phyloP scores from a whole-genome alignment of 2,113 vertebrate species.

The Sclerurus mexicanus region DNA sequence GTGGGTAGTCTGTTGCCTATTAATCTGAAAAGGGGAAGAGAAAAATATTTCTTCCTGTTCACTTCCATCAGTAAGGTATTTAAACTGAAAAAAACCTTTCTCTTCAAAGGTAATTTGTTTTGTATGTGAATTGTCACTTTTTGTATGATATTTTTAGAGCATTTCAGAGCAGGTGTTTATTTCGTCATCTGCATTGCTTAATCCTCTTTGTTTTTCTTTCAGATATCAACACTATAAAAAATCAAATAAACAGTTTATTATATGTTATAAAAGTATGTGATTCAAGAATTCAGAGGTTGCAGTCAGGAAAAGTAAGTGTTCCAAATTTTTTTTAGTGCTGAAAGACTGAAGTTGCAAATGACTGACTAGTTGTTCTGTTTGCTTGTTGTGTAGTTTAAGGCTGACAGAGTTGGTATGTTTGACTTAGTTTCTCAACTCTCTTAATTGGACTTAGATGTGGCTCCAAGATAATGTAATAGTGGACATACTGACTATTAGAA shows the following conservation, averaged over 20 bases:
- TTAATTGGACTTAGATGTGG: background rate
- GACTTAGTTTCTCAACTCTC: background rate
- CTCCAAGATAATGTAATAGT: background rate
- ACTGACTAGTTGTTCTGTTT: background rate
- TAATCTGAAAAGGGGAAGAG: background rate
- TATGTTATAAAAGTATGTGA: conserved; percentile 99
- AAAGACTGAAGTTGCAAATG: background rate
- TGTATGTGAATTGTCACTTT: background rate
- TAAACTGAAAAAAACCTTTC: background rate
- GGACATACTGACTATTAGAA: background rate
- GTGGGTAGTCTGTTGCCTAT: background rate
- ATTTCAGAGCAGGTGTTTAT: background rate
- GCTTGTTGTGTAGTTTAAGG: background rate
- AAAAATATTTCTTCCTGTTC: background rate
- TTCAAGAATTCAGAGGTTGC: conserved; percentile 95
- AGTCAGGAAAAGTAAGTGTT: conserved; percentile 94
- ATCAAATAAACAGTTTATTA: conserved; percentile 98
- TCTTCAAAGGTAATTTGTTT: background rate
- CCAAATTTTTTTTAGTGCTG: background rate
- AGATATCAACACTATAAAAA: conserved; percentile 99
- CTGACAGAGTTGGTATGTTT: background rate
- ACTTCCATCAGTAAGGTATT: background rate
- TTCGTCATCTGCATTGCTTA: background rate
- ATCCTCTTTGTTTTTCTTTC: conserved; percentile 60
- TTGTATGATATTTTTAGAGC: background rate